These are phyloP conservation scores for Tanytarsus gracilentus DNA, from an alignment of 2,888 invertebrate species.

Conservation along the genomic window DNA sequence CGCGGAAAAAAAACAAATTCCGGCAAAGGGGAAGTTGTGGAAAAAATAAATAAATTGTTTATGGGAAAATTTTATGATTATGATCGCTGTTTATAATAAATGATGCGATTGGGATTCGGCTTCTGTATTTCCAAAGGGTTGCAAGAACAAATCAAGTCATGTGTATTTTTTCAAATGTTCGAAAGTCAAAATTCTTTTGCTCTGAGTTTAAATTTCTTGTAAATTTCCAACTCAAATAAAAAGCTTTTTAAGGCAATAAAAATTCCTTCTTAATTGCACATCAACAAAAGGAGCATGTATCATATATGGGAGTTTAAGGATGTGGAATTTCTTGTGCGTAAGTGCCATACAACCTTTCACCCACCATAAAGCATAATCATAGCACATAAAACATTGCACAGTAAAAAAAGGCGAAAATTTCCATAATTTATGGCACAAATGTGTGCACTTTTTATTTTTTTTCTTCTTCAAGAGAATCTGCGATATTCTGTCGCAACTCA, in stretches of 20 bases:
- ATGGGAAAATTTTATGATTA: slow-evolving; percentile 18
- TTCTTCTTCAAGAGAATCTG: neutral
- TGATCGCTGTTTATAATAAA: slow-evolving; percentile 4
- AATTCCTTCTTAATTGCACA: too few relatives aligned
- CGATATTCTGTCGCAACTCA: neutral
- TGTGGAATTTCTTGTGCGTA: neutral
- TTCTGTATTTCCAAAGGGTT: too few relatives aligned
- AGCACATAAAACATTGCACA: neutral
- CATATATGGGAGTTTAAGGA: too few relatives aligned
- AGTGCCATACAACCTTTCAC: neutral
- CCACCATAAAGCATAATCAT: neutral
- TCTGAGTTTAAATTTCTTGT: too few relatives aligned
- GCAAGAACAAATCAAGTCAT: too few relatives aligned
- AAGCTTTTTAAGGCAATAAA: too few relatives aligned
- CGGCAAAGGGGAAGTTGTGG: neutral
- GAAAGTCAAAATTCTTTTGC: neutral
- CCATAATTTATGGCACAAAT: slow-evolving; percentile 1
- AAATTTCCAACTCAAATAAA: too few relatives aligned
- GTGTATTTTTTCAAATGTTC: neutral
- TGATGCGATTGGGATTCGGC: neutral
- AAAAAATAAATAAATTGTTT: neutral
- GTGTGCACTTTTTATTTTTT: neutral
- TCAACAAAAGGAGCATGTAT: too few relatives aligned
- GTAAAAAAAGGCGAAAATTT: neutral
- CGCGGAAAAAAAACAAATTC: too few relatives aligned